Percentiles rank a stretch among this genome's conserved stretches.
These are phyloP conservation scores for Turnix velox DNA, from an alignment of 2,113 vertebrate genomes.

Conservation along the genomic window DNA sequence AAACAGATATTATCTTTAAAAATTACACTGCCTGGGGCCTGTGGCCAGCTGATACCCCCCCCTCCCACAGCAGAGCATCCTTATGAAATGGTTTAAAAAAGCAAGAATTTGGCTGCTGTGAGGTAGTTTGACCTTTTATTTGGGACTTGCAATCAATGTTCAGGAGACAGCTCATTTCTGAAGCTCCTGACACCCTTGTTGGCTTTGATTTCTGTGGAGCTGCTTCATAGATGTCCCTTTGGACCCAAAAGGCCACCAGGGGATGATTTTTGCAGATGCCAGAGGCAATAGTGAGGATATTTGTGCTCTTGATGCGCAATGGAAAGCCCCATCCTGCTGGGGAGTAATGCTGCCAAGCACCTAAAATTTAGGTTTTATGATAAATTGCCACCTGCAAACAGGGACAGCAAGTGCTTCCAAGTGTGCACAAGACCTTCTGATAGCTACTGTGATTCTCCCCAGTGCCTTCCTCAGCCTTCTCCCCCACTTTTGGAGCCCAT, in stretches of 20 bases:
- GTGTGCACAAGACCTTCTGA: not conserved
- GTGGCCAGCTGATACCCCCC: not conserved
- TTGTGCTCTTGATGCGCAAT: accelerated
- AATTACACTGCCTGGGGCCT: not conserved
- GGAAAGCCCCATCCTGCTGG: not conserved
- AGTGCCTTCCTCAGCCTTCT: not conserved
- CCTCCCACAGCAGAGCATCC: not conserved
- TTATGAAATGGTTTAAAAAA: not conserved
- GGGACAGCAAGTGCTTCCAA: not conserved
- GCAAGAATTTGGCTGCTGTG: not conserved
- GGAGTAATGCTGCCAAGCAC: not conserved
- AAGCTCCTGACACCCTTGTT: not conserved
- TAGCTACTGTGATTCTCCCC: slow-evolving; percentile 1
- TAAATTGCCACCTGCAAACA: not conserved
- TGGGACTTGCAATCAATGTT: not conserved
- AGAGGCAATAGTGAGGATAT: accelerated
- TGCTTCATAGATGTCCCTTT: not conserved
- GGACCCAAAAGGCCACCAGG: not conserved
- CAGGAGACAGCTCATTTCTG: not conserved
- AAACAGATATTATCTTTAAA: not conserved
- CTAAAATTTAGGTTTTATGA: not conserved
- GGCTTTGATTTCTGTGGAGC: not conserved
- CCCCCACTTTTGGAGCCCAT: not conserved
- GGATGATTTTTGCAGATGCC: not conserved
- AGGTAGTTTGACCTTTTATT: accelerated